phyloP scores from a whole-genome alignment of 2,113 vertebrate species.

The Microtus richardsoni region DNA sequence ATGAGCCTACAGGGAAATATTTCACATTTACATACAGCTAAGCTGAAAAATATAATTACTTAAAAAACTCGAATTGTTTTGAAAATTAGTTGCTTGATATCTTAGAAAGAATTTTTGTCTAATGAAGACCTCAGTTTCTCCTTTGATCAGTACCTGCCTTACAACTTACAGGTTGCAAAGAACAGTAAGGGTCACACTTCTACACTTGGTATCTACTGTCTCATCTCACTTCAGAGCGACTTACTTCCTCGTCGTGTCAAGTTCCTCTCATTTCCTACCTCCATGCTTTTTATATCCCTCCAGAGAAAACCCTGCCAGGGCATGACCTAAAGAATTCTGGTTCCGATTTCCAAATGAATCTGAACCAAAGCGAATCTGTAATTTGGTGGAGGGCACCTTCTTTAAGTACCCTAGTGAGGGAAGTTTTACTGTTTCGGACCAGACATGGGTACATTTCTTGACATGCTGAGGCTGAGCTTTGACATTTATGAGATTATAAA shows the following conservation, averaged over 20 bases:
- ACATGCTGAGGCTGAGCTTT: slow-evolving; percentile 76
- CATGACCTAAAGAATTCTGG: slow-evolving; percentile 82
- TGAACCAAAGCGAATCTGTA: slow-evolving; percentile 77
- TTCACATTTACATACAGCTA: not conserved
- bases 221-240: slow-evolving; percentile 80
- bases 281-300: slow-evolving; percentile 83
- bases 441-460: slow-evolving; percentile 67
- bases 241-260: slow-evolving; percentile 76
- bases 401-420: slow-evolving; percentile 61
- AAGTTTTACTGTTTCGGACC: slow-evolving; percentile 73
- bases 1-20: not conserved
- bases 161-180: slow-evolving; percentile 61
- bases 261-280: slow-evolving; percentile 85
- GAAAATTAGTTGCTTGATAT: not conserved
- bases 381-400: slow-evolving; percentile 65
- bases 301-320: slow-evolving; percentile 77
- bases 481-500: slow-evolving; percentile 78
- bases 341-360: slow-evolving; percentile 80
- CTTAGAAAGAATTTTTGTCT: slow-evolving; percentile 34
- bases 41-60: not conserved
- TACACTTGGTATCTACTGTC: slow-evolving; percentile 70
- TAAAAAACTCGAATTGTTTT: not conserved
- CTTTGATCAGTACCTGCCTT: slow-evolving; percentile 64
- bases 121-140: slow-evolving; percentile 44
- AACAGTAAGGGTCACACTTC: slow-evolving; percentile 60